These are phyloP conservation scores for Charanyca ferruginea DNA, from an alignment of 2,888 invertebrate genomes.

Conservation along the genomic window DNA sequence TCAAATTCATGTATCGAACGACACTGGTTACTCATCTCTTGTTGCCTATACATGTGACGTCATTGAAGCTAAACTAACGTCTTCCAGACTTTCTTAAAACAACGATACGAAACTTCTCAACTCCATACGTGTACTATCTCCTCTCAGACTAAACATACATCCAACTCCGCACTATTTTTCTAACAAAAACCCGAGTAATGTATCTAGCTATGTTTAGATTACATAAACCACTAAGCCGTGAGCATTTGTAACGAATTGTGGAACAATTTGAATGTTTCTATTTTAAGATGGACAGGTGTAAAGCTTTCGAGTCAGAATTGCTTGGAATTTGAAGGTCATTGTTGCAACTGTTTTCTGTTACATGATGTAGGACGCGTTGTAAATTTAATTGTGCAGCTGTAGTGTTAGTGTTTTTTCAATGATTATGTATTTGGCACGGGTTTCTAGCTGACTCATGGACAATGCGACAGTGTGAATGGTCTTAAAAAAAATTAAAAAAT, in stretches of 20 bases:
- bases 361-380: constrained; percentile 3
- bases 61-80: constrained; percentile 1
- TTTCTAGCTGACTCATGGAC: constrained; percentile 4
- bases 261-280: constrained; percentile 52
- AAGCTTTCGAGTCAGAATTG: constrained; percentile 48
- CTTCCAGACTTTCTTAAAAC: constrained; percentile 3
- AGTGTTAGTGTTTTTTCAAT: constrained; percentile 19
- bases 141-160: constrained; percentile 48
- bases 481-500: neutral
- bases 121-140: constrained; percentile 33
- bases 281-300: constrained; percentile 66
- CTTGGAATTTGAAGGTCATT: constrained; percentile 63
- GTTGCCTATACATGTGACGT: neutral
- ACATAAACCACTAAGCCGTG: constrained; percentile 12
- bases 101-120: constrained; percentile 30
- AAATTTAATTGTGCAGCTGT: constrained; percentile 31
- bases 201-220: constrained; percentile 38
- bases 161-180: constrained; percentile 25
- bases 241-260: constrained; percentile 39
- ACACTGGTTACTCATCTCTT: neutral
- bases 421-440: constrained; percentile 36
- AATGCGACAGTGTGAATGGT: neutral
- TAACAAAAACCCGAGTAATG: constrained; percentile 27
- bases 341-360: constrained; percentile 55
- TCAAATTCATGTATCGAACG: too few relatives aligned